Base-by-base conservation (phyloP, 2,888 invertebrate species). In the Leptinotarsa rubiginosa region DNA sequence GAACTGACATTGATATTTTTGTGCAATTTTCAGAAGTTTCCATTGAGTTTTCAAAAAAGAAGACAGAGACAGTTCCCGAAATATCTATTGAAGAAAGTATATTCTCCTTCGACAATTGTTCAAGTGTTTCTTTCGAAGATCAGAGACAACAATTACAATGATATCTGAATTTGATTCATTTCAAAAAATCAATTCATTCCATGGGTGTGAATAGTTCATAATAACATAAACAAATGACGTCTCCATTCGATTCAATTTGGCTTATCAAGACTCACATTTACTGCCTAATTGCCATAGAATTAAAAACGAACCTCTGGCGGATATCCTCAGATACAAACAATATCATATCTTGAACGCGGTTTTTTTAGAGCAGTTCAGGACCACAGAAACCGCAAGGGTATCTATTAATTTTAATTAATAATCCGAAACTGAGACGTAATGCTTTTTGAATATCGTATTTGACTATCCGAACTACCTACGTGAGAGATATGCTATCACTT, bases 321-420 rank as follows among this genome's bases (percentile, higher is more conserved):
- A 75, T 75, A 75, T 75, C 75, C 75, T 75, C 66, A 69, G 69
- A 69, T 69, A 69, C 10, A 69, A 4, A 69, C 10, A 69, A 4
- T 56, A 75, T 75, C 69, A 75, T 70, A 75, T 75, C 56, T 66
- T 50, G 52, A 69, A 54, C 65, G 73, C 54, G 73, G 75, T 70
- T 67, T 66, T 66, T 64, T 31, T 3, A 41, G 62, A 62, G 31
- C 31, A 41, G 16, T 47, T 67, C 62, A 68, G 49, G 18, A 31
- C 72, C 73, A 70, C 64, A 56, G 47, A 70, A 75, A 75, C 75
- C 75, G 68, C 75, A 75, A 73, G 70, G 25, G 41, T 72, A 64
- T 73, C 69, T 70, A 15, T 54, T 25, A 73, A n/a, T 59, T 18
- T 59, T 66, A 68, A 72, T 69, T 66, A 75, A 62, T 41, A 41